Evolutionary conservation across 2,797 vertebrate genomes (phyloP), one percentile per base, ranked within the genome.

Genomic region (Siniperca scherzeri): DNA sequence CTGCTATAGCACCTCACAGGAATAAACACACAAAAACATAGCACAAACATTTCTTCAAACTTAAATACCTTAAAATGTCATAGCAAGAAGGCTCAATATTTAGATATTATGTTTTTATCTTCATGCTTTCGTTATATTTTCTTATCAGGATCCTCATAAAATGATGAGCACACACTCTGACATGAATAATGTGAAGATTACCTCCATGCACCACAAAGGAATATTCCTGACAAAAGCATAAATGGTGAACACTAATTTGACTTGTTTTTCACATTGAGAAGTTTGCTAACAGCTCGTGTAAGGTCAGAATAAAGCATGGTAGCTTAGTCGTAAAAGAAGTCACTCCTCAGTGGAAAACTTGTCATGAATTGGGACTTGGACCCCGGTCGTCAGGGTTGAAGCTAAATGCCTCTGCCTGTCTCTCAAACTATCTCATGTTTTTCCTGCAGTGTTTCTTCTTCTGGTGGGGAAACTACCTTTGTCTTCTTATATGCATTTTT

Each of bases 1-100:
- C 60, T 67, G 36, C 70, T 53, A 3, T 6, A 40, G 65, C 61
- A 42, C 66, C 80, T 90, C n/a, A 60, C 71, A 62, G 76, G 42
- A 68, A 60, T 40, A 40, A 70, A 75, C 70, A 74, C 53, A 36
- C 48, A 71, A 22, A 50, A 38, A 60, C 21, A 73, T 1, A 0
- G 27, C 10, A 27, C 38, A 77, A 12, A 19, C 11, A 50, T 27
- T 4, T 53, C 27, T 71, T 74, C 33, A 46, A 59, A 36, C 17
- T 9, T 11, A 16, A 48, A 48, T 17, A 2, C 40, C 30, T 62
- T n/a, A 4, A 33, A 56, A 38, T 21, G 2, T 25, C 36, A 25
- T 2, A 27, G 38, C 48, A 12, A 19, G 21, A 25, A 50, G 8
- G 30, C 22, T 74, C 40, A 27, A 40, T 80, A 46, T 59, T 56